Percentiles rank a stretch among this genome's conserved stretches.
Evolutionary conservation across 37 sponge, comb jelly and placozoan genomes (phyloP).

Genomic region (Cliona cf. orientalis): DNA sequence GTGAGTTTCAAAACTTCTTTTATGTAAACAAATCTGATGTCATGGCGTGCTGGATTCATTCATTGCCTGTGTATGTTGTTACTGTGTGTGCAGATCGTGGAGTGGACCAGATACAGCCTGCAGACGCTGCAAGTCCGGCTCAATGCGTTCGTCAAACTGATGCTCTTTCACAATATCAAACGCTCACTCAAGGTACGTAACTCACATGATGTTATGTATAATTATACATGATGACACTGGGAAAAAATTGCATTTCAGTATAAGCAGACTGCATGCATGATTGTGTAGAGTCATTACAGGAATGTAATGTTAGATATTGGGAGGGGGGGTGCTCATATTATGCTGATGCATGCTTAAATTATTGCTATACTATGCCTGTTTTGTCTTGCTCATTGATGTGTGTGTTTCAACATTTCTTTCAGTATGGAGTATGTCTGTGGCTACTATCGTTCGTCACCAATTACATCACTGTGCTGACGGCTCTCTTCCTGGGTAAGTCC

Average conservation of each 20-base stretch:
- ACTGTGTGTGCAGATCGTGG: slow-evolving; percentile 26
- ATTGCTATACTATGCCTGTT: no score
- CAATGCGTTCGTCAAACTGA: slow-evolving; percentile 30
- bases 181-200: slow-evolving; percentile 63
- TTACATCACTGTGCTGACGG: slow-evolving; percentile 47
- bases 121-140: slow-evolving; percentile 18
- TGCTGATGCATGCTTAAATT: no score
- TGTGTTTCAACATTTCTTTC: background rate
- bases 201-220: no score
- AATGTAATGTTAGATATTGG: slow-evolving; percentile 10
- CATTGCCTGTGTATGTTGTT: background rate
- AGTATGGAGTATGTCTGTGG: slow-evolving; percentile 75
- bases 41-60: background rate
- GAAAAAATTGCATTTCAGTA: no score
- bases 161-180: slow-evolving; percentile 69
- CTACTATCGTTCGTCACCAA: slow-evolving; percentile 68
- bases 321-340: no score
- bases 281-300: background rate
- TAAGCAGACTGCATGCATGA: background rate
- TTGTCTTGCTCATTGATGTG: no score
- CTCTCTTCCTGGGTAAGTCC: slow-evolving; percentile 55
- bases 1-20: slow-evolving; percentile 7
- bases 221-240: no score
- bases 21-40: background rate
- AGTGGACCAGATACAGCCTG: slow-evolving; percentile 35